phyloP scores from a whole-genome alignment of 2,113 vertebrate genomes.

The Struthio camelus region DNA sequence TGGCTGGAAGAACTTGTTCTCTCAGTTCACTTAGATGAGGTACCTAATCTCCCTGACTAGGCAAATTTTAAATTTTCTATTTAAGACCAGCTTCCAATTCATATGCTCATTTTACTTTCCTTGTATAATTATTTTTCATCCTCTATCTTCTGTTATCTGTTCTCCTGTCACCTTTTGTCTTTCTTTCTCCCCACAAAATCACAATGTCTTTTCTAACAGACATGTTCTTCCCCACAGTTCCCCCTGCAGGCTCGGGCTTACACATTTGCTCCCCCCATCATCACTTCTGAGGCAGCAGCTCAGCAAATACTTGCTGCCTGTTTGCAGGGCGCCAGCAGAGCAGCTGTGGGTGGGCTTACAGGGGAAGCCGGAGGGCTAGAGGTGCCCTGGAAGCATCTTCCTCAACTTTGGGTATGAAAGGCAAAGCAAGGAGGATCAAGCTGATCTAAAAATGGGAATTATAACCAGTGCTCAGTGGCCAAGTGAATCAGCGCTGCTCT shows the following conservation, averaged over 20 bases:
- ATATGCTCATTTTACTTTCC: not conserved
- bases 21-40: not conserved
- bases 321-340: not conserved
- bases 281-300: accelerated
- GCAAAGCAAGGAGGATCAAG: not conserved
- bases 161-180: not conserved
- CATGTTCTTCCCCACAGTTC: accelerated
- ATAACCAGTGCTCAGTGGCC: accelerated
- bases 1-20: not conserved
- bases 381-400: accelerated
- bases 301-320: accelerated
- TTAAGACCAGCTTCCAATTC: not conserved
- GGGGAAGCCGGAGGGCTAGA: not conserved
- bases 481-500: accelerated
- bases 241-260: not conserved
- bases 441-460: not conserved
- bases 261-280: not conserved
- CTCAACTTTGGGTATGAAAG: not conserved
- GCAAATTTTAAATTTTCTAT: not conserved
- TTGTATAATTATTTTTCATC: not conserved
- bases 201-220: not conserved
- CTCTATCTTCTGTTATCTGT: not conserved
- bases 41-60: not conserved
- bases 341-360: not conserved
- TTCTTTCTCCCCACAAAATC: not conserved